Percentiles rank a stretch among this genome's conserved stretches.
phyloP scores from a whole-genome alignment of 2,113 vertebrate genomes.

The Nyctereutes procyonoides region DNA sequence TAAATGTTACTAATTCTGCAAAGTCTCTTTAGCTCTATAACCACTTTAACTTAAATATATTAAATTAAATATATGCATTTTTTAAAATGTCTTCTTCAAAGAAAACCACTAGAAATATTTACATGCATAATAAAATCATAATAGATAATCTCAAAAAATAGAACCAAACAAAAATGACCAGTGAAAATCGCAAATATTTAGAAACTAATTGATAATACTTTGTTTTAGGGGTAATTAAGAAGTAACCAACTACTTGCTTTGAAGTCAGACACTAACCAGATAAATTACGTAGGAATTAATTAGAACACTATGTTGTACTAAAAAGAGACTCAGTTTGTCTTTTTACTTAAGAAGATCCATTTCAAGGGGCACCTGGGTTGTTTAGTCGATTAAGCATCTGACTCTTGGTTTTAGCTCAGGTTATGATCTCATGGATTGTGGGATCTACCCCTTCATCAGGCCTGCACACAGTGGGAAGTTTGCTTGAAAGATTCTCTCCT shows the following conservation, averaged over 20 bases:
- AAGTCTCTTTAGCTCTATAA: neutral
- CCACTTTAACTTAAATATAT: neutral
- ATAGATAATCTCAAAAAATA: neutral
- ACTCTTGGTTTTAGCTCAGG: neutral
- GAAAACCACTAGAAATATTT: neutral
- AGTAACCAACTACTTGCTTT: neutral
- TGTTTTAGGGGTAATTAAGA: conserved; percentile 9
- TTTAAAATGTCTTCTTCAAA: neutral
- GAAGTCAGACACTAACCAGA: neutral
- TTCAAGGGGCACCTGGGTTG: neutral
- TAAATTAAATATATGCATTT: neutral
- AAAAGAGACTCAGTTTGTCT: neutral
- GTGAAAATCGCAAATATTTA: neutral
- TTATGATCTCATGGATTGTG: neutral
- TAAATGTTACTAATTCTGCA: neutral
- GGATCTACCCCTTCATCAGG: neutral
- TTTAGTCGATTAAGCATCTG: neutral
- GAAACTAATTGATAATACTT: neutral
- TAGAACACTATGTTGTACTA: neutral
- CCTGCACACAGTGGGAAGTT: neutral
- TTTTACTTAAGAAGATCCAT: conserved; percentile 17
- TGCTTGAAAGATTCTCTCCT: neutral
- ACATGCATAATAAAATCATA: neutral
- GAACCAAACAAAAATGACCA: neutral
- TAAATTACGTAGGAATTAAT: neutral